phyloP scores from a whole-genome alignment of 2,888 invertebrate genomes.

The Brachyptera putata region DNA sequence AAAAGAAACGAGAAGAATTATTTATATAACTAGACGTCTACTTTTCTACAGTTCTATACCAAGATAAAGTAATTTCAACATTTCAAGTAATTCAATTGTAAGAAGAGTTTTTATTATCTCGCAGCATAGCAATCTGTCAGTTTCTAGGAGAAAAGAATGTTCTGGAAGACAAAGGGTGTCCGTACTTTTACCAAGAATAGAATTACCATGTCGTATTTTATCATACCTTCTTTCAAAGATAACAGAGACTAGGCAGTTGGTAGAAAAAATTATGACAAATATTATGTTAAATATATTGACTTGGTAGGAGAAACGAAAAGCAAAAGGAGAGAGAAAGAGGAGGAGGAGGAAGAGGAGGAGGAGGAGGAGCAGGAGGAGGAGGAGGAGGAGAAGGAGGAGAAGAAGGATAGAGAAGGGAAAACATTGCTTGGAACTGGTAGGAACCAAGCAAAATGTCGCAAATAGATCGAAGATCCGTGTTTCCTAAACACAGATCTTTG shows the following conservation, averaged over 20 bases:
- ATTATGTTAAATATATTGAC: no score
- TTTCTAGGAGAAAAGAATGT: background rate
- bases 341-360: no score
- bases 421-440: no score
- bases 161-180: background rate
- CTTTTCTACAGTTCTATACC: conserved; percentile 2
- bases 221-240: background rate
- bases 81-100: conserved; percentile 16
- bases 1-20: background rate
- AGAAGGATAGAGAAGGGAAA: background rate
- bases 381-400: background rate
- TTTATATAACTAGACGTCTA: background rate
- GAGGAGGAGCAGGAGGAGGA: background rate
- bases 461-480: no score
- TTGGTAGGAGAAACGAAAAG: no score
- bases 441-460: no score
- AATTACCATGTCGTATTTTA: background rate
- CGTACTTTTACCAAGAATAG: background rate
- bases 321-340: no score
- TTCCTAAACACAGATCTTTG: no score
- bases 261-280: no score
- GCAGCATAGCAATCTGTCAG: conserved; percentile 5
- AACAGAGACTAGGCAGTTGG: background rate
- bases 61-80: conserved; percentile 17
- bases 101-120: conserved; percentile 7